Evolutionary conservation across 2,113 vertebrate genomes (phyloP), one percentile per base, ranked within the genome.

Genomic region (Toxotes chatareus): DNA sequence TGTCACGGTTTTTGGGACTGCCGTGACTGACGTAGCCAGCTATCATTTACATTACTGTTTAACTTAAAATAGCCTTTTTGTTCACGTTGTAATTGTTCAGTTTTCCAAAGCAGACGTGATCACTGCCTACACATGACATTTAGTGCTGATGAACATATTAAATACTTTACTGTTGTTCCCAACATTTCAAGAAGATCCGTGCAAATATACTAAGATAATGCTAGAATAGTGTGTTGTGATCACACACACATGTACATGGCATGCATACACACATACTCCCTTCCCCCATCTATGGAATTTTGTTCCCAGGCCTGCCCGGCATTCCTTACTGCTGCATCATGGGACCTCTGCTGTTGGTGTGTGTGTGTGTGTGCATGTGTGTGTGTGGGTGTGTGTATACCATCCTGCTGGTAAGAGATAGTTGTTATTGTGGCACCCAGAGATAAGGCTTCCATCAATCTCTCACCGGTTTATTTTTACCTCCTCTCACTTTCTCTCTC

Each of bases 201-300:
- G 55, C 34, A 63, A 27, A 59, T 13, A 56, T 10, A 27, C 10
- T 44, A 56, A 62, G 40, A 69, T 32, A 63, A 63, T 69, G 31
- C 27, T 66, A 67, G 7, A 2, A 16, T 6, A 23, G 14, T 53
- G 57, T 63, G 65, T 82, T 70, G 59, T 57, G 40, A 65, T 78
- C 55, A 38, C 67, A 47, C 5, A n/a, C 49, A 65, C 53, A 51
- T 21, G 53, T 62, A 47, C 36, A 51, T 1, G 3, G n/a, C 32
- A 62, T n/a, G n/a, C 11, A 79, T 27, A 61, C 73, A 61, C 73
- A 65, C 80, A 73, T 38, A 53, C 65, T 60, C 85, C 85, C 86
- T 64, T 88, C 84, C 91, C 89, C 90, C 90, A 85, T 76, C 76
- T 61, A 46, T 78, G 86, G 94, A 94, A 95, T 94, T 91, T 74